phyloP scores from a whole-genome alignment of 37 sponge, comb jelly and placozoan species.

The Spongilla lacustris region DNA sequence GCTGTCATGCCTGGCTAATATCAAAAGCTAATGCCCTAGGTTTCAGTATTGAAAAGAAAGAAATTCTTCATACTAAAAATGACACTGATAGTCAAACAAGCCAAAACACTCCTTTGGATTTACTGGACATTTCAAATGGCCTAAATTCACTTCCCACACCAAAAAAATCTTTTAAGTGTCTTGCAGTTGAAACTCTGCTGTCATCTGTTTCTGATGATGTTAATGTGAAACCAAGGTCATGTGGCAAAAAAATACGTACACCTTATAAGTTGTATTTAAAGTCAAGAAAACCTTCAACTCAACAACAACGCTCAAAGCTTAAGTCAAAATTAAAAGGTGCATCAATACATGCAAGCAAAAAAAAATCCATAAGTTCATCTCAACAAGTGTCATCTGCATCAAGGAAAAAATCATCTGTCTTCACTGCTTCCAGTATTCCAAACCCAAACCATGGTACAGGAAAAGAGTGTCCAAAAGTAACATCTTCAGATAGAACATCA shows the following conservation, averaged over 20 bases:
- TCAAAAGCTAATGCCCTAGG: not conserved
- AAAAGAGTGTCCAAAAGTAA: not conserved
- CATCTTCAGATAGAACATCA: not conserved
- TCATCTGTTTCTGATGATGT: not conserved
- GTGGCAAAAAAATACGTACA: not conserved
- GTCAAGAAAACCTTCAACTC: not conserved
- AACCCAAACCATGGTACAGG: not conserved
- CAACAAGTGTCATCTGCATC: not conserved
- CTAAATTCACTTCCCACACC: not conserved
- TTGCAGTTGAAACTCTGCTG: not conserved
- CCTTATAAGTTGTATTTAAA: not conserved
- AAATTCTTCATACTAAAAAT: not conserved
- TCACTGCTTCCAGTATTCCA: not conserved
- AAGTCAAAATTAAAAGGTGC: not conserved
- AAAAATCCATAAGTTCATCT: not conserved
- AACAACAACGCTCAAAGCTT: not conserved
- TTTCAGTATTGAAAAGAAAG: not conserved
- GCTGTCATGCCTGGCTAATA: not conserved
- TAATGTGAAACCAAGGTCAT: not conserved
- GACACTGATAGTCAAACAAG: not conserved
- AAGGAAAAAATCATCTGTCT: not conserved
- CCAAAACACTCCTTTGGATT: not conserved
- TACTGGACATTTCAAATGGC: not conserved
- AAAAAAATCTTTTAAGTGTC: not conserved
- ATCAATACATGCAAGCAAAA: not conserved